A percentile compares a stretch with the other conserved stretches of the same genome.
Conservation (phyloP, 1,140 invertebrate genomes). For the Pseudoatta argentina region DNA sequence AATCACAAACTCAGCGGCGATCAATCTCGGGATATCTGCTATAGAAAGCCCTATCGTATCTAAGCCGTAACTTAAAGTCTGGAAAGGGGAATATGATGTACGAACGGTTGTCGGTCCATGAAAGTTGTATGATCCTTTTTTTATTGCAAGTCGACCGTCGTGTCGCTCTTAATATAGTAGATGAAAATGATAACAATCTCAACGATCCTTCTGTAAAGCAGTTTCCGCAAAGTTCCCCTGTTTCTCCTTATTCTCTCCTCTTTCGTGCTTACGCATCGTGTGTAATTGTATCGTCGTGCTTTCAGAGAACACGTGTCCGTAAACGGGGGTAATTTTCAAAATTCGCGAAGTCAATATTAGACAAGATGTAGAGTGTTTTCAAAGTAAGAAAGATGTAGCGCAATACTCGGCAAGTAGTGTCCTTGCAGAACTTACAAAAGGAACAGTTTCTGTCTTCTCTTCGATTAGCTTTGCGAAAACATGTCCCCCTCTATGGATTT, state of each 20-base stretch:
- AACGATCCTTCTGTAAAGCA: not conserved
- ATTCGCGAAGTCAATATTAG: not conserved
- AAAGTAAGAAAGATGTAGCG: conserved; percentile 23
- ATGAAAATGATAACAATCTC: conserved; percentile 46
- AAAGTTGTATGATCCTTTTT: conserved; percentile 79
- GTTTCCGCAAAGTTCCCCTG: conserved; percentile 27
- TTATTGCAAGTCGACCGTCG: conserved; percentile 74
- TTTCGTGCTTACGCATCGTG: not conserved
- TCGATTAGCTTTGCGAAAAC: conserved; percentile 14
- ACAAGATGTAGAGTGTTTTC: not conserved
- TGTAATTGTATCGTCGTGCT: not conserved
- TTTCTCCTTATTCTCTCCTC: not conserved
- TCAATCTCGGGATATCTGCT: conserved; percentile 66
- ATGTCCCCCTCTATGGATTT: not conserved
- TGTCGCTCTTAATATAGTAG: conserved; percentile 45
- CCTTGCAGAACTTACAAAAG: conserved; percentile 46
- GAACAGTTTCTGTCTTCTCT: not conserved
- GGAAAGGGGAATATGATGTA: conserved; percentile 52
- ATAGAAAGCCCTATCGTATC: conserved; percentile 56
- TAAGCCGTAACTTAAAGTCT: conserved; percentile 77
- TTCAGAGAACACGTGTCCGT: not conserved
- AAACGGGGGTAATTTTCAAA: not conserved
- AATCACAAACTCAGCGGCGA: conserved; percentile 72
- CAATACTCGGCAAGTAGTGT: not conserved
- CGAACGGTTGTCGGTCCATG: conserved; percentile 44